Evolutionary conservation across 2,113 vertebrate species (phyloP).

Genomic region (Corvus cornix): DNA sequence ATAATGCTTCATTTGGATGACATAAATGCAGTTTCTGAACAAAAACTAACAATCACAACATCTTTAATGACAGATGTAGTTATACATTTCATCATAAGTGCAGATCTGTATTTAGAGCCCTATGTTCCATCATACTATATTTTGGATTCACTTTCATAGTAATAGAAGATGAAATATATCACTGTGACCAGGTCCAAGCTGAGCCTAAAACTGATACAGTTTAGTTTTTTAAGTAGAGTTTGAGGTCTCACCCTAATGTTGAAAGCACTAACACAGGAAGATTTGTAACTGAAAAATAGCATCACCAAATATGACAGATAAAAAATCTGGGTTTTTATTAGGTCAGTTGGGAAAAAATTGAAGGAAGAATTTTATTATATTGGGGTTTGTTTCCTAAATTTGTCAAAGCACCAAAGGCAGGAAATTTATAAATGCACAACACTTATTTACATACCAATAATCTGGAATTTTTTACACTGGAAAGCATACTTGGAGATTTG

Average conservation of each 20-base stretch:
- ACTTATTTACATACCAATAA: neutral
- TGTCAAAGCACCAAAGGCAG: neutral
- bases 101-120: neutral
- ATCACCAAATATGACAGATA: neutral
- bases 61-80: neutral
- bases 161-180: neutral
- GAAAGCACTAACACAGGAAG: neutral
- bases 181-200: neutral
- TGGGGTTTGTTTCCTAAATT: neutral
- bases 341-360: neutral
- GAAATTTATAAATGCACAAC: neutral
- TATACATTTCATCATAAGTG: neutral
- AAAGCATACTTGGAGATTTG: neutral
- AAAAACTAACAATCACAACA: neutral
- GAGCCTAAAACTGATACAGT: neutral
- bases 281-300: slow-evolving; percentile 15
- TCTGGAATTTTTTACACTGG: neutral
- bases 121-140: neutral
- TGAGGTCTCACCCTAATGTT: neutral
- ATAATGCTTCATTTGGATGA: neutral
- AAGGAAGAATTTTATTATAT: neutral
- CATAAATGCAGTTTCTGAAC: neutral
- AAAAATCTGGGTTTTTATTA: neutral
- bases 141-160: slow-evolving; percentile 9
- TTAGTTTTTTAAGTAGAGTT: neutral